phyloP scores from a whole-genome alignment of 1,140 invertebrate genomes.

The Atopsyche davidsoni region DNA sequence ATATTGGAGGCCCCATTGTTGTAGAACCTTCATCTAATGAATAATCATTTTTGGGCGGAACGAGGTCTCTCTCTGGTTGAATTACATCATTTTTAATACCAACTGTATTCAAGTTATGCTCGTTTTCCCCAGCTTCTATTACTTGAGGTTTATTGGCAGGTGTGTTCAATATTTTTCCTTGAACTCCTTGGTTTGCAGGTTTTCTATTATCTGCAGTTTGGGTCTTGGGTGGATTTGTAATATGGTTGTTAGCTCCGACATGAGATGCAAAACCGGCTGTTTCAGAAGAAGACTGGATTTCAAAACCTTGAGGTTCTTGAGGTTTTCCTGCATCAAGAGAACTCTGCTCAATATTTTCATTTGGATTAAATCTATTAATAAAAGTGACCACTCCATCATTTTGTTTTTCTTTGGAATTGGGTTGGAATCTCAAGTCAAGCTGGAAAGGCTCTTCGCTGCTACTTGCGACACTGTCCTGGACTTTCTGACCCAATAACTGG shows the following conservation, averaged over 20 bases:
- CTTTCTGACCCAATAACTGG: constrained; percentile 10
- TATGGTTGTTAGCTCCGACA: constrained; percentile 11
- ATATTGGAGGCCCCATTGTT: constrained; percentile 54
- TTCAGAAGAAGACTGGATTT: constrained; percentile 29
- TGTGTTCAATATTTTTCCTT: constrained; percentile 5
- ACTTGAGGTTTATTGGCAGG: constrained; percentile 39
- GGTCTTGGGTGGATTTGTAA: constrained; percentile 2
- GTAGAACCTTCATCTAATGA: constrained; percentile 39
- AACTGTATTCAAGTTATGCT: constrained; percentile 36
- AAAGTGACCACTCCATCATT: constrained; percentile 36
- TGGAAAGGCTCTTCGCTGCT: constrained; percentile 4
- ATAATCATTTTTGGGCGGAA: constrained; percentile 40
- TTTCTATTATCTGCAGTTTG: too few species aligned
- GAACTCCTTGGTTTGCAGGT: too few species aligned
- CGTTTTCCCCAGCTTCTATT: constrained; percentile 34
- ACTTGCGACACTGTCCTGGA: neutral
- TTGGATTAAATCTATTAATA: constrained; percentile 45
- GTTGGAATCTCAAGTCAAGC: constrained; percentile 5
- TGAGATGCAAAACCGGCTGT: constrained; percentile 23
- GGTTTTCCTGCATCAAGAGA: neutral
- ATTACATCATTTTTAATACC: constrained; percentile 31
- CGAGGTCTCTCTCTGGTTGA: constrained; percentile 33
- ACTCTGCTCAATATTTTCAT: constrained; percentile 16
- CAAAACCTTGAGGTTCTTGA: constrained; percentile 10
- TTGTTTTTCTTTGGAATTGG: neutral